phyloP scores from a whole-genome alignment of 1,140 invertebrate genomes.

The Agrypnia vestita region DNA sequence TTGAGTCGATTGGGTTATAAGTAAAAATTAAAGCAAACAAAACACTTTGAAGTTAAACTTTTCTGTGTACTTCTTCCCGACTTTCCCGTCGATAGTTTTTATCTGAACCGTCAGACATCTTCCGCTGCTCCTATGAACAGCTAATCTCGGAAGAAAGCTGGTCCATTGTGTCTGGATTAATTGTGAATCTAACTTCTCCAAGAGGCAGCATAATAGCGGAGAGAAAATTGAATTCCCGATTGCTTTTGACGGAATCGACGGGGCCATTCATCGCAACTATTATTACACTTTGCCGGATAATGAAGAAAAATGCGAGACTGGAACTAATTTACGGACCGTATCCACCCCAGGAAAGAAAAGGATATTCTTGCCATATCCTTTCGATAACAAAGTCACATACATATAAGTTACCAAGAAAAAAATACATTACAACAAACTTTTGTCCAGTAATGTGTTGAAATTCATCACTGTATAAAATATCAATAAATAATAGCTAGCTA shows the following conservation, averaged over 20 bases:
- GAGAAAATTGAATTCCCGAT: constrained; percentile 60
- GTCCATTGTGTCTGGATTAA: constrained; percentile 57
- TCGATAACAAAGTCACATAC: too few species aligned
- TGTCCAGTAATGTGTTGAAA: too few species aligned
- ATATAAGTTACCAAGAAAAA: too few species aligned
- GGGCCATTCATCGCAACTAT: constrained; percentile 38
- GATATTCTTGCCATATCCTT: not conserved
- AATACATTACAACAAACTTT: too few species aligned
- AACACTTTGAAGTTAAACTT: too few species aligned
- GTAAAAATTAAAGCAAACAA: too few species aligned
- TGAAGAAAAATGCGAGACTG: constrained; percentile 33
- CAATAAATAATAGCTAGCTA: too few species aligned
- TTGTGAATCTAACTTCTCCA: constrained; percentile 42
- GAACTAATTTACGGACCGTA: constrained; percentile 40
- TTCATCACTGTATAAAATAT: too few species aligned
- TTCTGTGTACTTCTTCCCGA: not conserved
- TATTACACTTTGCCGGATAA: constrained; percentile 44
- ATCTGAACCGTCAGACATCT: constrained; percentile 48
- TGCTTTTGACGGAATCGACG: constrained; percentile 56
- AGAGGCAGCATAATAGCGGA: constrained; percentile 45
- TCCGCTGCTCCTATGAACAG: constrained; percentile 46
- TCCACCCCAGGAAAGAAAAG: not conserved
- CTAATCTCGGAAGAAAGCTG: constrained; percentile 56
- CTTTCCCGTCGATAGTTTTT: constrained; percentile 50
- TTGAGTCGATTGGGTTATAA: too few species aligned